Evolutionary conservation across 2,797 vertebrate species (phyloP).

Genomic region (Rhyacichthys aspro): DNA sequence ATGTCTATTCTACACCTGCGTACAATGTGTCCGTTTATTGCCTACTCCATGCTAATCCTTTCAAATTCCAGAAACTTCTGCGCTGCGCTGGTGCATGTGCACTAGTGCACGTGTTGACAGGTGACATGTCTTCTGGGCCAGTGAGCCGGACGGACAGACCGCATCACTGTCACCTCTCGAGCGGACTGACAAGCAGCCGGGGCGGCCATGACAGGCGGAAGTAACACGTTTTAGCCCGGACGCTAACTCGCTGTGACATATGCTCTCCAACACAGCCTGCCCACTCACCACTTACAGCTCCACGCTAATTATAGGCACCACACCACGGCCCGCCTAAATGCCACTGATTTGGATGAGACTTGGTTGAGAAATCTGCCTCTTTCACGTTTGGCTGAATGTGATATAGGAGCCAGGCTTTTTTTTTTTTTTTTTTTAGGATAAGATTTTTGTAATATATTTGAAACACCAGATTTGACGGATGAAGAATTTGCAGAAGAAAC

Average conservation of each 20-base stretch:
- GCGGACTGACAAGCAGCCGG: constrained; percentile 63
- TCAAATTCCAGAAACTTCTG: constrained; percentile 6
- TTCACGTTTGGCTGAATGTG: constrained; percentile 1
- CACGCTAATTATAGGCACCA: constrained; percentile 51
- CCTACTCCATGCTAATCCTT: constrained; percentile 5
- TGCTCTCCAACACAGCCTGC: constrained; percentile 58
- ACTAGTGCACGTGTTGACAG: constrained; percentile 51
- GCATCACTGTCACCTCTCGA: constrained; percentile 76
- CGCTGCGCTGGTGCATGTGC: constrained; percentile 8
- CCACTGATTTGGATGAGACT: constrained; percentile 29
- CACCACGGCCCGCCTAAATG: constrained; percentile 16
- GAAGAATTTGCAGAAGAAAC: constrained; percentile 33
- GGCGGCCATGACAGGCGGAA: constrained; percentile 76
- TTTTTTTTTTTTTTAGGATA: constrained; percentile 12
- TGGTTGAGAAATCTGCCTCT: constrained; percentile 11
- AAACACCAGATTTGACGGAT: constrained; percentile 50
- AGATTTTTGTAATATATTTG: constrained; percentile 28
- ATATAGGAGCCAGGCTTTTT: too few relatives aligned
- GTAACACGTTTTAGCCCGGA: constrained; percentile 74
- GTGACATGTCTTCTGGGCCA: constrained; percentile 75
- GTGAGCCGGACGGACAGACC: constrained; percentile 66
- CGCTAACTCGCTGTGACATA: constrained; percentile 72
- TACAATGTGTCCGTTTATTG: constrained; percentile 13
- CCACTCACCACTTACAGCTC: constrained; percentile 56
- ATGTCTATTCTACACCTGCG: background rate